These are phyloP conservation scores for Pristionchus arcanus DNA, from an alignment of 2,888 invertebrate species.

Conservation along the genomic window DNA sequence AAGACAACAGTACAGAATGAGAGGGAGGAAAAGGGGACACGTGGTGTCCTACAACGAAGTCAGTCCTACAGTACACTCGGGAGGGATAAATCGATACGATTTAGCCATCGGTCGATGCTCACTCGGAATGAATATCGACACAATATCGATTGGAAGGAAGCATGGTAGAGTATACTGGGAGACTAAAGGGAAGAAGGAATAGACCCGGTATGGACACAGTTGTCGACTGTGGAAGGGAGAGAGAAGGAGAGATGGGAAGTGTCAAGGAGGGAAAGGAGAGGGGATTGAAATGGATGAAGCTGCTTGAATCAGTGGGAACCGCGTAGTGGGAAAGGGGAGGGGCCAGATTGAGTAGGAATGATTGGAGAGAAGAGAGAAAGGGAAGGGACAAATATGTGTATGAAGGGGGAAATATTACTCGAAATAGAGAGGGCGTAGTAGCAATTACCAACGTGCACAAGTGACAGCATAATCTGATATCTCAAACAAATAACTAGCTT, in stretches of 20 bases:
- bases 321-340: background rate
- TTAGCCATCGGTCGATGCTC: slow-evolving; percentile 45
- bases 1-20: background rate
- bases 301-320: slow-evolving; percentile 34
- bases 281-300: slow-evolving; percentile 19
- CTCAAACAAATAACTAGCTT: slow-evolving; percentile 17
- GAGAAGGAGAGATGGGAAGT: background rate
- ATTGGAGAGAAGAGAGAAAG: background rate
- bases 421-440: slow-evolving; percentile 14
- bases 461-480: background rate
- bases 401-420: background rate
- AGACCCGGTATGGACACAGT: slow-evolving; percentile 40
- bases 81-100: slow-evolving; percentile 41
- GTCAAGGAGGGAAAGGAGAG: background rate
- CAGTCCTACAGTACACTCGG: slow-evolving; percentile 5
- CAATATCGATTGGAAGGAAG: slow-evolving; percentile 8
- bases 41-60: slow-evolving; percentile 41
- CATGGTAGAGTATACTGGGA: slow-evolving; percentile 41
- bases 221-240: background rate
- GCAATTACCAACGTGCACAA: slow-evolving; percentile 28
- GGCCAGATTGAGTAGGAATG: slow-evolving; percentile 41
- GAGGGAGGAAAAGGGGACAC: slow-evolving; percentile 10
- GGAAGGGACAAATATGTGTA: slow-evolving; percentile 12
- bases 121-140: slow-evolving; percentile 30
- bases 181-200: background rate